Conservation (phyloP, 2,888 invertebrate species). For the Tyria jacobaeae region DNA sequence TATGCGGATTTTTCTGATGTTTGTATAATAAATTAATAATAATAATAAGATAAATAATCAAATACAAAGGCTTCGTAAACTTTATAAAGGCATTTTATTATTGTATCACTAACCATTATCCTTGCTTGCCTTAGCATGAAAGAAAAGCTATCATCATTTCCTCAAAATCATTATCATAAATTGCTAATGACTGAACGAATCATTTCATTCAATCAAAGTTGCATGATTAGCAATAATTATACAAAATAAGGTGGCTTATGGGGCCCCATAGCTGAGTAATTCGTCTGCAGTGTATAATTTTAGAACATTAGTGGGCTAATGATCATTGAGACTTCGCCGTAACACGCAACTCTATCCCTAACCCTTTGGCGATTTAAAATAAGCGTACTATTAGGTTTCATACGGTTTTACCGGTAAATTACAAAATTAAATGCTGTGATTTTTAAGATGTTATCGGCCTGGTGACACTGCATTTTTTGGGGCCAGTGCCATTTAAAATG, state of each 20-base stretch:
- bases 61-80: background rate
- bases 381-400: slow-evolving; percentile 7
- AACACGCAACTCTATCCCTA: slow-evolving; percentile 19
- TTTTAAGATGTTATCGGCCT: background rate
- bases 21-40: no score
- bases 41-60: no score
- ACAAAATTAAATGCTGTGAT: slow-evolving; percentile 8
- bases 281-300: slow-evolving; percentile 23
- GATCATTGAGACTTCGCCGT: slow-evolving; percentile 19
- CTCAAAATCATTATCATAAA: background rate
- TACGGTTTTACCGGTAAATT: slow-evolving; percentile 13
- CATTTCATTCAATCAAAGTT: slow-evolving; percentile 16
- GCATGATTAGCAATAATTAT: slow-evolving; percentile 23
- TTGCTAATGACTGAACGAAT: slow-evolving; percentile 4
- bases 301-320: slow-evolving; percentile 22
- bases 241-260: slow-evolving; percentile 21
- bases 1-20: no score
- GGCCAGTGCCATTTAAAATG: background rate
- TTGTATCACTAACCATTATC: background rate
- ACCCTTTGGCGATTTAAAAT: slow-evolving; percentile 19
- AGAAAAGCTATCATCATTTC: background rate
- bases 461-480: background rate
- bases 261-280: slow-evolving; percentile 14
- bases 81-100: no score
- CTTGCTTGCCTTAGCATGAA: background rate